Evolutionary conservation across 2,113 vertebrate genomes (phyloP).

Genomic region (Petrocephalus microphthalmus): DNA sequence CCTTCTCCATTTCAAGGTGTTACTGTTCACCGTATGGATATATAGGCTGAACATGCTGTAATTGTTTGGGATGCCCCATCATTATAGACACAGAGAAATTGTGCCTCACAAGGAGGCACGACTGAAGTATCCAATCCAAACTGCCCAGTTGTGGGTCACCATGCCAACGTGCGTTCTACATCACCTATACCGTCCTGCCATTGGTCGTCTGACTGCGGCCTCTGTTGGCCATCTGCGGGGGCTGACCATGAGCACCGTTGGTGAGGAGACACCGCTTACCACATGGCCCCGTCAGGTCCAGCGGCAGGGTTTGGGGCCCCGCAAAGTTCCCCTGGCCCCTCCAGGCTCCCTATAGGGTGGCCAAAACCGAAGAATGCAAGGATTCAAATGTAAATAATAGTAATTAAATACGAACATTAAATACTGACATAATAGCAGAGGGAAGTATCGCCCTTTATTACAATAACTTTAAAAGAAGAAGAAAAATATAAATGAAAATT

Average conservation of each 20-base stretch:
- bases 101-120: background rate
- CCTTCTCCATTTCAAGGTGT: background rate
- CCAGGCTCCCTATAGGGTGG: background rate
- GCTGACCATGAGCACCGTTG: background rate
- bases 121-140: background rate
- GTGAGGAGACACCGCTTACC: background rate
- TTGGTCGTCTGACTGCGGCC: background rate
- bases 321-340: background rate
- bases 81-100: background rate
- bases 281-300: background rate
- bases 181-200: background rate
- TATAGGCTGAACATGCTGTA: no score
- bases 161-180: background rate
- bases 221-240: background rate
- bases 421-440: no score
- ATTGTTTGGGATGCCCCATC: background rate
- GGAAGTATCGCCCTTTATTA: no score
- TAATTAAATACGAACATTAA: background rate
- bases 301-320: background rate
- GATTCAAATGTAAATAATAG: background rate
- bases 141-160: background rate
- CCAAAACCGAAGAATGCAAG: background rate
- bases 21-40: no score
- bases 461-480: constrained; percentile 1
- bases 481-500: background rate